Percentiles rank a stretch among this genome's conserved stretches.
These are phyloP conservation scores for Lasioglossum oenotherae DNA, from an alignment of 2,888 invertebrate genomes.

Conservation along the genomic window DNA sequence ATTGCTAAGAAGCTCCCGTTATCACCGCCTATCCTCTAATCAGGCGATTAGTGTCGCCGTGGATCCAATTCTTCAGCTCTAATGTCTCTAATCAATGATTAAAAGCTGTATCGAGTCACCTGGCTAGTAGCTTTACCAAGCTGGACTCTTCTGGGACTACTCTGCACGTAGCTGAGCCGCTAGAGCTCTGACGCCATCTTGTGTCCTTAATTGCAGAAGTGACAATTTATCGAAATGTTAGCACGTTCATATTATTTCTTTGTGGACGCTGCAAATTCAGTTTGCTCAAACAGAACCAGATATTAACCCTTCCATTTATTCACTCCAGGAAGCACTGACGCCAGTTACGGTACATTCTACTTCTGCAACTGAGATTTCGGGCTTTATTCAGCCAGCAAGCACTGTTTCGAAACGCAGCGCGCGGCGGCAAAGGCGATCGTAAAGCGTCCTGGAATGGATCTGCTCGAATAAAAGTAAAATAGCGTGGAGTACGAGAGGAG, in stretches of 20 bases:
- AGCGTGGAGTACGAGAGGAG: slow-evolving; percentile 44
- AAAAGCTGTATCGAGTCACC: neutral
- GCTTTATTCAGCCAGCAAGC: neutral
- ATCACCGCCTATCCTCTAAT: slow-evolving; percentile 26
- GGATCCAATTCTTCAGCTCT: neutral
- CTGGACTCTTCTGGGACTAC: neutral
- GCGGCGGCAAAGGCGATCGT: slow-evolving; percentile 47
- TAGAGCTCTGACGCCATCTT: no score
- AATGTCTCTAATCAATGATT: neutral
- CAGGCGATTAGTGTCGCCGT: neutral
- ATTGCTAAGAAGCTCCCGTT: slow-evolving; percentile 17
- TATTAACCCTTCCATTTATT: no score
- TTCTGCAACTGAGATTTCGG: neutral
- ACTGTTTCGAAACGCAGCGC: neutral
- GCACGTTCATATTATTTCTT: no score
- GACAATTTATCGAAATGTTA: no score
- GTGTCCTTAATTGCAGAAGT: no score
- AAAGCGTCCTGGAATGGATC: slow-evolving; percentile 60
- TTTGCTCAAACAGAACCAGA: no score
- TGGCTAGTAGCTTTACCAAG: neutral
- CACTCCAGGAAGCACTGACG: neutral
- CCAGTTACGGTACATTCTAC: neutral
- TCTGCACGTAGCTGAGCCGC: no score
- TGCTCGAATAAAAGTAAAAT: slow-evolving; percentile 69
- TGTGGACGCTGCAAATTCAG: no score